These are phyloP conservation scores for Anarhynchus alexandrinus DNA, from an alignment of 2,113 vertebrate species.

Conservation along the genomic window DNA sequence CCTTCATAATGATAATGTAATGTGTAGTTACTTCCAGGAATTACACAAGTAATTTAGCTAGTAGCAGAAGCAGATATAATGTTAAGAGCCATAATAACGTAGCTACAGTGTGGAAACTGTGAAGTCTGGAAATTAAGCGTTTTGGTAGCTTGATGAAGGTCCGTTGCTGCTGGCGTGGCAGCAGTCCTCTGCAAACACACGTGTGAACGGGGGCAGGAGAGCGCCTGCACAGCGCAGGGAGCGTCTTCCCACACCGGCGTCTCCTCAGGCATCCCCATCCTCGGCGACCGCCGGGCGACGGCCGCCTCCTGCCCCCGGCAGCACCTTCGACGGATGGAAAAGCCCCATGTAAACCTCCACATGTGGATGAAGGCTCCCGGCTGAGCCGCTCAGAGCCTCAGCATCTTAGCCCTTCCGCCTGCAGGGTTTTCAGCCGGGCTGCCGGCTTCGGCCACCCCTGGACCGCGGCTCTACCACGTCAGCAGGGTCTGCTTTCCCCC, in stretches of 20 bases:
- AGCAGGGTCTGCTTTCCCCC: neutral
- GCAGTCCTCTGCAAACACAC: neutral
- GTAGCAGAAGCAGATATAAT: neutral
- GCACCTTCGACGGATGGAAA: rapidly evolving
- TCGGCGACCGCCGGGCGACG: rapidly evolving
- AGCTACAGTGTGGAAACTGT: neutral
- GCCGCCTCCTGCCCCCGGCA: neutral
- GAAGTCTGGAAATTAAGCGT: neutral
- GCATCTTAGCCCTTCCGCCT: neutral
- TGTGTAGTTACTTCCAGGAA: neutral
- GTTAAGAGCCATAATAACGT: neutral
- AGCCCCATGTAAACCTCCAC: rapidly evolving
- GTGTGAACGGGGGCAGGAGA: neutral
- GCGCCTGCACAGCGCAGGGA: neutral
- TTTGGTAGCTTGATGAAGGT: neutral
- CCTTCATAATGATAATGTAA: neutral
- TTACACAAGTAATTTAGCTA: neutral
- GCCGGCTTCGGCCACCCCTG: neutral
- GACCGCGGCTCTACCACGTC: rapidly evolving
- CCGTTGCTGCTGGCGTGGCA: rapidly evolving
- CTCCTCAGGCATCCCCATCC: neutral
- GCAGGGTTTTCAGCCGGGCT: neutral
- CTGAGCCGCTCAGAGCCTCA: neutral
- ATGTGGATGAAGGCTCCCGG: rapidly evolving
- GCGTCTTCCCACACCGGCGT: neutral